These are phyloP conservation scores for Spilosoma lubricipeda DNA, from an alignment of 2,888 invertebrate genomes.

Conservation along the genomic window DNA sequence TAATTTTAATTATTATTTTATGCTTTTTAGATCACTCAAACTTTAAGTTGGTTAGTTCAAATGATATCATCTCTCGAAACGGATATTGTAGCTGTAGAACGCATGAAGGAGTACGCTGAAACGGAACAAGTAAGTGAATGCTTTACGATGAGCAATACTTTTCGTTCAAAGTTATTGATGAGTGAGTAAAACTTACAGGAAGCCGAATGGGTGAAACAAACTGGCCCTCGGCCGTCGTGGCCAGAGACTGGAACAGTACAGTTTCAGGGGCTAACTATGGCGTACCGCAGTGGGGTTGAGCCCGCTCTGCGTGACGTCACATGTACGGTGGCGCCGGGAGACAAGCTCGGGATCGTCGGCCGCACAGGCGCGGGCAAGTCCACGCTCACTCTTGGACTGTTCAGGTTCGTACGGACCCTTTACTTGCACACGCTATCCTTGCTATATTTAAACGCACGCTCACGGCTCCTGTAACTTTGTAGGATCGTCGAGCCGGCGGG, in stretches of 20 bases:
- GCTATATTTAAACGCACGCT: not conserved
- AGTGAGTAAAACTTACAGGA: not conserved
- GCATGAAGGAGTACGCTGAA: constrained; percentile 98
- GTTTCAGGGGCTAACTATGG: constrained; percentile 5
- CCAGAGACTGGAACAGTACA: constrained; percentile 10
- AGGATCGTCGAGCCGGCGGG: constrained; percentile 90
- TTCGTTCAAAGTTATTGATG: not conserved
- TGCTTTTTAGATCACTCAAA: constrained; percentile 93
- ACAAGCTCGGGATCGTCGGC: constrained; percentile 96
- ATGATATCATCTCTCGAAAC: constrained; percentile 99
- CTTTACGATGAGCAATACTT: too few species aligned
- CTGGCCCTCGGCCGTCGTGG: constrained; percentile 9
- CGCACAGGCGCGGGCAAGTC: constrained; percentile 97
- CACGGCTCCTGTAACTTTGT: not conserved
- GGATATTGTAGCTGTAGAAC: constrained; percentile 98
- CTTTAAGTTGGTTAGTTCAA: constrained; percentile 97
- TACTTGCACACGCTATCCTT: not conserved
- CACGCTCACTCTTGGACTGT: constrained; percentile 94
- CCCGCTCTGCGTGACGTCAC: constrained; percentile 93
- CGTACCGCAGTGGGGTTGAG: constrained; percentile 85
- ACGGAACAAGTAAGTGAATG: constrained; percentile 87
- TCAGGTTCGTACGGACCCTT: constrained; percentile 70
- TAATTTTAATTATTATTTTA: not conserved
- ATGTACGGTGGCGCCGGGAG: constrained; percentile 92
- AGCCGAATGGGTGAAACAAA: constrained; percentile 8